These are phyloP conservation scores for Galerucella pusilla DNA, from an alignment of 2,888 invertebrate species.

Conservation along the genomic window DNA sequence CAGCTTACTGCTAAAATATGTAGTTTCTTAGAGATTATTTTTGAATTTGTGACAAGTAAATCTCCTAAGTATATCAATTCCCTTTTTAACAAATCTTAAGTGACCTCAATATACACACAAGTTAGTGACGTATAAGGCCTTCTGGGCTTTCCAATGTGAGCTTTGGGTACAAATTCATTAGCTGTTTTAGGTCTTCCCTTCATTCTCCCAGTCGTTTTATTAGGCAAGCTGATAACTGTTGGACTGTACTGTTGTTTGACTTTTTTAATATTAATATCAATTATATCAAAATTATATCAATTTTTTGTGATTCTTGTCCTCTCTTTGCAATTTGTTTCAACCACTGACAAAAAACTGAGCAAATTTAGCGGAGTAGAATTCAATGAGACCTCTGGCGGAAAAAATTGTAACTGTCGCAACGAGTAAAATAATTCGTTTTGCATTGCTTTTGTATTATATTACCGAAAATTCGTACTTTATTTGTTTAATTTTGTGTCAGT, in stretches of 20 bases:
- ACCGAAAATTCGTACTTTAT: too few species aligned
- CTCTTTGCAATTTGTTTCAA: constrained; percentile 61
- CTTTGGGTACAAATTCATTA: constrained; percentile 52
- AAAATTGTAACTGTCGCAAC: too few species aligned
- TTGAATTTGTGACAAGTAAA: constrained; percentile 54
- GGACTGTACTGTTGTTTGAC: constrained; percentile 45
- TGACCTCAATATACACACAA: constrained; percentile 60
- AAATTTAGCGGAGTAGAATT: too few species aligned
- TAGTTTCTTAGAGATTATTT: constrained; percentile 51
- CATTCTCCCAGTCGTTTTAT: constrained; percentile 41
- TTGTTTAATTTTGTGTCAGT: too few species aligned
- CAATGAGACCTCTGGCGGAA: too few species aligned
- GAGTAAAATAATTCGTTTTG: too few species aligned
- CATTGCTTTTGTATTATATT: too few species aligned
- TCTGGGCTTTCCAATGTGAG: constrained; percentile 47
- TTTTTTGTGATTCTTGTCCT: constrained; percentile 39
- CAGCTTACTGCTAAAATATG: constrained; percentile 42
- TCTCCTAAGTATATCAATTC: constrained; percentile 56
- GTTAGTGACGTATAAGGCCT: constrained; percentile 58
- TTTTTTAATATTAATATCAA: background rate
- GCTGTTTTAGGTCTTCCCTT: constrained; percentile 59
- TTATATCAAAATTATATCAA: too few species aligned
- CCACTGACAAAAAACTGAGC: constrained; percentile 67
- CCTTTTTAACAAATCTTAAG: constrained; percentile 55
- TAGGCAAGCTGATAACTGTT: constrained; percentile 50